These are phyloP conservation scores for Benitochromis conjunctus DNA, from an alignment of 2,113 vertebrate genomes.

Conservation along the genomic window DNA sequence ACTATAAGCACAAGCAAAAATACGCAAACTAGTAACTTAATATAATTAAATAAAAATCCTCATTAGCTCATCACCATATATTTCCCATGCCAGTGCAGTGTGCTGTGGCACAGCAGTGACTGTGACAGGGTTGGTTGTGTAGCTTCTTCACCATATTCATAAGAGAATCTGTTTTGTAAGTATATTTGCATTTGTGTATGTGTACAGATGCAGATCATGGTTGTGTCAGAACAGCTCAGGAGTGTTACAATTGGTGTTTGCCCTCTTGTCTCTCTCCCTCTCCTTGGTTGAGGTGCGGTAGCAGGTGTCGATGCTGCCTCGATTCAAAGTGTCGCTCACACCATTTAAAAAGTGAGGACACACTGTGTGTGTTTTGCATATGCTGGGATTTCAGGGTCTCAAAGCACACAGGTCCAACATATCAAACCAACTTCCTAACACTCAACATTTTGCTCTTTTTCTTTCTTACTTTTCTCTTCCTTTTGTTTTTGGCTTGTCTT, in stretches of 20 bases:
- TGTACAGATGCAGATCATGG: not conserved
- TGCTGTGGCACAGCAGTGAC: not conserved
- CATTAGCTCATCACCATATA: not conserved
- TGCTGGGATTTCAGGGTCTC: conserved; percentile 32
- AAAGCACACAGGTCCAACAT: conserved; percentile 32
- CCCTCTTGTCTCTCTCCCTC: conserved; percentile 35
- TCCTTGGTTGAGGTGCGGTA: conserved; percentile 29
- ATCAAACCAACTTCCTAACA: conserved; percentile 59
- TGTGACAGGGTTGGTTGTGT: not conserved
- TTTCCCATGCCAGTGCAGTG: not conserved
- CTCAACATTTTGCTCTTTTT: not conserved
- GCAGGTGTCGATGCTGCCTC: conserved; percentile 68
- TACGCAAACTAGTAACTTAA: not conserved
- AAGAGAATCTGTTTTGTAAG: not conserved
- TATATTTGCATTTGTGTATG: not conserved
- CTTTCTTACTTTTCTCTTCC: not conserved
- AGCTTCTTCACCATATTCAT: not conserved
- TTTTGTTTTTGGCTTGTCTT: not conserved
- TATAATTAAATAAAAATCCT: not conserved
- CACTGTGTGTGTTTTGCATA: conserved; percentile 62
- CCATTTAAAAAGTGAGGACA: conserved; percentile 75
- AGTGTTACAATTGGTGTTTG: conserved; percentile 58
- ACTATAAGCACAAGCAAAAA: not conserved
- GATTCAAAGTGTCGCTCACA: conserved; percentile 69
- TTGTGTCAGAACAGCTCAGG: conserved; percentile 14